Evolutionary conservation across 1,140 invertebrate species (phyloP).

Genomic region (Drosophila subobscura): DNA sequence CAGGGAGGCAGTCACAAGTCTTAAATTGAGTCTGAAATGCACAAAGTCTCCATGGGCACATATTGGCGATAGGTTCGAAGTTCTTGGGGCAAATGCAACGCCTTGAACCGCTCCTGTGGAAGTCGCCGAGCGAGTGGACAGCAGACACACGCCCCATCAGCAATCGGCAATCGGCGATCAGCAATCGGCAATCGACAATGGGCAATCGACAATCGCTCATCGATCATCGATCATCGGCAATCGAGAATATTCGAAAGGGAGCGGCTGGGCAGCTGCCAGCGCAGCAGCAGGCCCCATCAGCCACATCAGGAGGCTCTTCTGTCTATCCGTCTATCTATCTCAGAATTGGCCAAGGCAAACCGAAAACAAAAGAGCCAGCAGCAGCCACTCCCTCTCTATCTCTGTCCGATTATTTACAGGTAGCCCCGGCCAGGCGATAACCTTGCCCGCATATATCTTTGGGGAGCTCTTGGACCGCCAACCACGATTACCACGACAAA

Average conservation of each 20-base stretch:
- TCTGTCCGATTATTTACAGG: conserved; percentile 64
- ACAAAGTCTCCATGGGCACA: no score
- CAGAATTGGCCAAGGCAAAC: conserved; percentile 12
- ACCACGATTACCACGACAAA: conserved; percentile 47
- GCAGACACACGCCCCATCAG: conserved; percentile 20
- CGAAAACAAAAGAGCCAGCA: conserved; percentile 25
- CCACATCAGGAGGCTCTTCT: conserved; percentile 5
- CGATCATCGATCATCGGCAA: not conserved
- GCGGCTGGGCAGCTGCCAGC: not conserved
- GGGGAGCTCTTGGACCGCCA: conserved; percentile 55
- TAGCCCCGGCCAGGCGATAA: conserved; percentile 64
- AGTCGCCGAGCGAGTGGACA: not conserved
- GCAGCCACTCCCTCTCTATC: conserved; percentile 30
- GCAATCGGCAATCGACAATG: no score
- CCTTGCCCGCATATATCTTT: conserved; percentile 63
- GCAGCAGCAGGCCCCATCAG: not conserved
- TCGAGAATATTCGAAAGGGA: conserved; percentile 9
- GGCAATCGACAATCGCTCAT: not conserved
- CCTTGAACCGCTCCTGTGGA: conserved; percentile 20
- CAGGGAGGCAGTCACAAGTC: no score
- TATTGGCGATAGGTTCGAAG: no score
- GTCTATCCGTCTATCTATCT: not conserved
- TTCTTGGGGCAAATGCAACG: not conserved
- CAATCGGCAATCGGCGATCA: not conserved
- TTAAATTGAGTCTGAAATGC: no score